These are phyloP conservation scores for Myrmophylax atrothorax DNA, from an alignment of 2,113 vertebrate genomes.

Conservation along the genomic window DNA sequence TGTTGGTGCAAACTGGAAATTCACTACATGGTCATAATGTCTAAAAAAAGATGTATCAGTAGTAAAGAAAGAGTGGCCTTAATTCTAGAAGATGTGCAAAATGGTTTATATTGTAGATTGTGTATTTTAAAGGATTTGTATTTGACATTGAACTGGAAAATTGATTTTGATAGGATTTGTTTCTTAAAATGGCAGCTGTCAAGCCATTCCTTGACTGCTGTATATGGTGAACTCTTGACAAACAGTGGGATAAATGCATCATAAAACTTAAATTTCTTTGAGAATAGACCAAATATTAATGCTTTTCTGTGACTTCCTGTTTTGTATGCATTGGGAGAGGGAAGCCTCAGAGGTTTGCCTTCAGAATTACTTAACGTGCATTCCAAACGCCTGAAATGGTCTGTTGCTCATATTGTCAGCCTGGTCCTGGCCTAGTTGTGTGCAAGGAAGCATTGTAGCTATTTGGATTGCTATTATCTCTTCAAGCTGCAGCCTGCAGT, in stretches of 20 bases:
- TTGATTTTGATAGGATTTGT: not conserved
- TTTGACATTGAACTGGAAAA: not conserved
- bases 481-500: conserved; percentile 43
- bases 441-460: not conserved
- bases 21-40: not conserved
- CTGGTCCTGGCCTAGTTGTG: not conserved
- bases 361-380: not conserved
- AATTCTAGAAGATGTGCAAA: not conserved
- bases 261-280: not conserved
- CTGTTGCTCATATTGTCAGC: not conserved
- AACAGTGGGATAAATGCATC: not conserved
- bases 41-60: not conserved
- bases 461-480: not conserved
- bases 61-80: not conserved
- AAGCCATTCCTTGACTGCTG: not conserved
- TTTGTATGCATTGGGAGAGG: accelerated
- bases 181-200: not conserved
- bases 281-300: not conserved
- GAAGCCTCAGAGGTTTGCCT: not conserved
- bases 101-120: not conserved
- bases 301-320: not conserved
- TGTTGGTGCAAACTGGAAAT: not conserved
- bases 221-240: not conserved
- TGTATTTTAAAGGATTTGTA: not conserved
- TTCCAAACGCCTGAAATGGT: not conserved